Evolutionary conservation across 2,797 vertebrate species (phyloP).

Genomic region (Sebastiscus tertius): DNA sequence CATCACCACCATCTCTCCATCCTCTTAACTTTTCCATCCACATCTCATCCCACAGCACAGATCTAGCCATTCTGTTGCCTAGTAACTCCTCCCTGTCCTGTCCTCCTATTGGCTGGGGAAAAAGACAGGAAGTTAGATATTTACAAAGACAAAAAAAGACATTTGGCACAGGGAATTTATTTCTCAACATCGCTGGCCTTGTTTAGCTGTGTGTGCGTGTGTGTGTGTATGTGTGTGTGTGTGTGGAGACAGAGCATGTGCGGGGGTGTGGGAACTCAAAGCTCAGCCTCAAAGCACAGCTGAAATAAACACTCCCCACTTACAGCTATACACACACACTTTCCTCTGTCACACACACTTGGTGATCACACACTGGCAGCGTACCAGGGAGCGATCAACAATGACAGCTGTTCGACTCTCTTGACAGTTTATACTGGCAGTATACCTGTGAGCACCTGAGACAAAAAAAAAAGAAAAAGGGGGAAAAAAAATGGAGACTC

Average conservation of each 20-base stretch:
- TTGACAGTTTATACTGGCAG: constrained; percentile 60
- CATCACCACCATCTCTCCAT: background rate
- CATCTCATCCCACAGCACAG: constrained; percentile 16
- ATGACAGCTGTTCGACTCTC: constrained; percentile 67
- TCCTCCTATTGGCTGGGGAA: constrained; percentile 53
- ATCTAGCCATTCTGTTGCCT: constrained; percentile 41
- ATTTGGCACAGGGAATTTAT: constrained; percentile 53
- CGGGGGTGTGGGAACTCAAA: constrained; percentile 72
- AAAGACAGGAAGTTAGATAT: constrained; percentile 62
- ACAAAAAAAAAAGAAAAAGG: background rate
- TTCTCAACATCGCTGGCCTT: constrained; percentile 65
- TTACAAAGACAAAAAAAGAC: constrained; percentile 56
- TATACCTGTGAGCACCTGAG: constrained; percentile 42
- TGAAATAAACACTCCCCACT: constrained; percentile 68
- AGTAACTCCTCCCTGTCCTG: constrained; percentile 47
- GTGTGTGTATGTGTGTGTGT: constrained; percentile 14
- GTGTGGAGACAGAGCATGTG: constrained; percentile 43
- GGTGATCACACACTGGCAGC: constrained; percentile 61
- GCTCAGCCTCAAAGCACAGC: constrained; percentile 66
- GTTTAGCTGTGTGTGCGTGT: constrained; percentile 76
- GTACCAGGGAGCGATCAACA: constrained; percentile 58
- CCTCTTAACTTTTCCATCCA: constrained; percentile 3
- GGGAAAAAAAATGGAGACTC: background rate
- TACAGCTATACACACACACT: constrained; percentile 41
- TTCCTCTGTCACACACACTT: constrained; percentile 57